Evolutionary conservation across 2,888 invertebrate genomes (phyloP).

Genomic region (Camptogramma bilineatum): DNA sequence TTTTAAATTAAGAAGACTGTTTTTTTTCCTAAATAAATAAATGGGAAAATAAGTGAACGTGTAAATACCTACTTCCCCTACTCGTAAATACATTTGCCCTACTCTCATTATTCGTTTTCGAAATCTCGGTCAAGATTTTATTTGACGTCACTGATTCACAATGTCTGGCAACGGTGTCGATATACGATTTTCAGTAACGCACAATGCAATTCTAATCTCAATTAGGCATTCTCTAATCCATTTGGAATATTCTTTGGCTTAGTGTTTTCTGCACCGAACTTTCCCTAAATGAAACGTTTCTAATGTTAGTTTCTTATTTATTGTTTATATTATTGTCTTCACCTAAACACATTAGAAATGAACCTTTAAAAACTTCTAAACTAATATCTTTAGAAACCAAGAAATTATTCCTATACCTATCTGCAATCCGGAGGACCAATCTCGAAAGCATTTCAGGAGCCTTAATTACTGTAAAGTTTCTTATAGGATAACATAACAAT

Average conservation of each 20-base stretch:
- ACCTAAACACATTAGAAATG: no score
- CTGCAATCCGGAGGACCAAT: no score
- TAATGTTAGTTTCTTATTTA: no score
- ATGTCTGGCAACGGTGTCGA: slow-evolving; percentile 23
- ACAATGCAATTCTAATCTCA: slow-evolving; percentile 1
- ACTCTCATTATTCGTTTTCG: slow-evolving; percentile 17
- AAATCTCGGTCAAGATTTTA: slow-evolving; percentile 38
- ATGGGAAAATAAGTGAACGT: no score
- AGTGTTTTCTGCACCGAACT: background rate
- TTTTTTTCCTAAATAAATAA: background rate
- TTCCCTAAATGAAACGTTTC: background rate
- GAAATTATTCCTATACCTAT: no score
- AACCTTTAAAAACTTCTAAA: no score
- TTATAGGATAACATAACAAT: no score
- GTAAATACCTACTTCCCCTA: background rate
- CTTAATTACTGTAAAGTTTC: no score
- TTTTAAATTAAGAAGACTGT: background rate
- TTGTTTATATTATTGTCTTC: no score
- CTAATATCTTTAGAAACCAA: no score
- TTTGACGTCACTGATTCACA: slow-evolving; percentile 34
- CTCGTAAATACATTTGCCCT: slow-evolving; percentile 1
- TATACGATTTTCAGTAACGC: slow-evolving; percentile 4
- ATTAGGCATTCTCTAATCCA: background rate
- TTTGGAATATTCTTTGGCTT: background rate
- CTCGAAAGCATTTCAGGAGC: no score